phyloP scores from a whole-genome alignment of 1,140 invertebrate species.

The Philaenus spumarius region DNA sequence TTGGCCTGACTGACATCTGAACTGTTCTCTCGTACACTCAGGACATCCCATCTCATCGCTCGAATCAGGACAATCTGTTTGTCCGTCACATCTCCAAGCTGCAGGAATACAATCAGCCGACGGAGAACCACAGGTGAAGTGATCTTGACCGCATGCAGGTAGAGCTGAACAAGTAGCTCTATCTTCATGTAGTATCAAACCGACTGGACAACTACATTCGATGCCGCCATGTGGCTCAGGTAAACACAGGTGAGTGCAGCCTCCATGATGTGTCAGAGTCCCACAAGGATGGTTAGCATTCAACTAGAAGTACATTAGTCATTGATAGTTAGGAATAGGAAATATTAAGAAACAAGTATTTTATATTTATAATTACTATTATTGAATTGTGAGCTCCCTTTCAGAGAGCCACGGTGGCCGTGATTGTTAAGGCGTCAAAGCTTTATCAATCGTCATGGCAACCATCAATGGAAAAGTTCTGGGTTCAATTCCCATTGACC shows the following conservation, averaged over 20 bases:
- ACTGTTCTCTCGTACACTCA: slow-evolving; percentile 55
- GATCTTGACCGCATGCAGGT: slow-evolving; percentile 65
- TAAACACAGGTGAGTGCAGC: slow-evolving; percentile 67
- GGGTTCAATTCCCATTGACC: too few species aligned
- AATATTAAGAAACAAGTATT: too few species aligned
- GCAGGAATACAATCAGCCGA: slow-evolving; percentile 69
- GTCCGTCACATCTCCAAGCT: slow-evolving; percentile 78
- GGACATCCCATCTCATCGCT: slow-evolving; percentile 73
- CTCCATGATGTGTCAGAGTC: slow-evolving; percentile 38
- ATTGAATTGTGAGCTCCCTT: too few species aligned
- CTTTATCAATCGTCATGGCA: too few species aligned
- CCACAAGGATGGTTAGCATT: slow-evolving; percentile 39
- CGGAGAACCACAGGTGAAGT: slow-evolving; percentile 64
- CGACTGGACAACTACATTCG: slow-evolving; percentile 71
- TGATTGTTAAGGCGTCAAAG: too few species aligned
- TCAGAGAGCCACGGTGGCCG: too few species aligned
- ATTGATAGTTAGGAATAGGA: too few species aligned
- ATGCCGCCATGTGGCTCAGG: slow-evolving; percentile 24
- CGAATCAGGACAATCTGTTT: slow-evolving; percentile 74
- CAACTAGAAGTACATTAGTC: too few species aligned
- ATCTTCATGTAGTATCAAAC: slow-evolving; percentile 61
- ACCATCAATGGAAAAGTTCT: too few species aligned
- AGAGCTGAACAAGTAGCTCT: slow-evolving; percentile 58
- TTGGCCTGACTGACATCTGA: slow-evolving; percentile 56
- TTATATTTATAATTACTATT: too few species aligned